Evolutionary conservation across 2,797 vertebrate species (phyloP), one percentile per base, ranked within the genome.

Genomic region (Paratrypauchen microcephalus): DNA sequence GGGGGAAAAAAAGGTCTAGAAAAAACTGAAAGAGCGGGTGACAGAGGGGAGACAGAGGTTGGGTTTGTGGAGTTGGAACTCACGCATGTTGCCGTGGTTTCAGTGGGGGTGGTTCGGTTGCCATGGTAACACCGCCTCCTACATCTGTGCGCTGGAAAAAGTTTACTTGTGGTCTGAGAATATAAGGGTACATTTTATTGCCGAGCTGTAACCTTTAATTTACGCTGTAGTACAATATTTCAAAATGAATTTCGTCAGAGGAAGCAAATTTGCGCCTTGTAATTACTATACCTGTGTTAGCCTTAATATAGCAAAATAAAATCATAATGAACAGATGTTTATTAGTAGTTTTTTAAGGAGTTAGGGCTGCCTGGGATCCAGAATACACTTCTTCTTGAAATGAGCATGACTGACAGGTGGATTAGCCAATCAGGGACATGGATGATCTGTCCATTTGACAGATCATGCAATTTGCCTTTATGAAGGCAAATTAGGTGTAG

Each of bases 51-150:
- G n/a, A 74, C 3, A 58, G 48, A 13, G 65, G 66, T 60, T 21
- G 21, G 79, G 73, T 78, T 70, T 79, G 70, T 57, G 71, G 60
- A 80, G 70, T 47, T 58, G 69, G 65, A 83, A 69, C 65, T 69
- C 62, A 65, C 64, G 73, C 62, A 72, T 77, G 80, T 68, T 78
- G 66, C 60, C 52, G 52, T 68, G 67, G 62, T 47, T 47, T 64
- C 70, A 75, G 75, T 62, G 56, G 71, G 79, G 63, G 69, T 73
- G 70, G 65, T 82, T 82, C 62, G 81, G 83, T 86, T 80, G 59
- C 77, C 74, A 80, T 80, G 65, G 80, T 68, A 76, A 86, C 75
- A 54, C 55, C 52, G 47, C 54, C 39, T 60, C 9, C 50, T 67
- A 55, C 28, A 73, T 76, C 39, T 56, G 36, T 2, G 9, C 50